A percentile compares a stretch with the other conserved stretches of the same genome.
These are phyloP conservation scores for Helicolenus hilgendorfi DNA, from an alignment of 2,797 vertebrate species.

Conservation along the genomic window DNA sequence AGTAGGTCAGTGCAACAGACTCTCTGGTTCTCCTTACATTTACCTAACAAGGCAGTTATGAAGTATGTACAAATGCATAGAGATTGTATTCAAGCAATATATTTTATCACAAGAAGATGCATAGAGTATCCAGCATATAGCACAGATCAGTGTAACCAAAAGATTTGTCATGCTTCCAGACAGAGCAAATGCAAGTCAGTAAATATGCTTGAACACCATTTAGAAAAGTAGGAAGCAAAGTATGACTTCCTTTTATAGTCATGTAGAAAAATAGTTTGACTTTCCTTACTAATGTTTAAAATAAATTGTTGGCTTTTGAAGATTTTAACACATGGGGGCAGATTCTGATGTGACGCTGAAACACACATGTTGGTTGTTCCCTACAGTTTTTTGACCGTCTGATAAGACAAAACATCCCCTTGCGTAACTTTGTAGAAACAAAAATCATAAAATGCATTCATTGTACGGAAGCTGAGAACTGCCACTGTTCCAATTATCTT, in stretches of 20 bases:
- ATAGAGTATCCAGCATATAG: conserved; percentile 86
- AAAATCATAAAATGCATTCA: conserved; percentile 6
- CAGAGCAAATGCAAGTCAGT: conserved; percentile 58
- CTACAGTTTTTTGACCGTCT: conserved; percentile 1
- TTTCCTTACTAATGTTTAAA: conserved; percentile 63
- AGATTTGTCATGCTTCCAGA: conserved; percentile 75
- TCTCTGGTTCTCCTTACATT: conserved; percentile 56
- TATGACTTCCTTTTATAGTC: conserved; percentile 56
- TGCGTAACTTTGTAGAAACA: conserved; percentile 19
- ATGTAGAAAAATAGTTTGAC: conserved; percentile 78
- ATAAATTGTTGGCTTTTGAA: conserved; percentile 48
- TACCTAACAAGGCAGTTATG: conserved; percentile 88
- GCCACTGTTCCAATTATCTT: neutral
- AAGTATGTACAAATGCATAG: conserved; percentile 91
- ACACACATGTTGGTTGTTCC: neutral
- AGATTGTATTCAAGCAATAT: conserved; percentile 84
- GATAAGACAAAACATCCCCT: conserved; percentile 5
- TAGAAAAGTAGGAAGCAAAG: conserved; percentile 73
- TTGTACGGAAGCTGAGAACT: neutral
- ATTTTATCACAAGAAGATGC: conserved; percentile 84
- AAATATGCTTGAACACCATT: conserved; percentile 61
- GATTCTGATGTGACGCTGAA: conserved; percentile 25
- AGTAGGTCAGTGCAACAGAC: conserved; percentile 60
- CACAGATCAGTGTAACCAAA: conserved; percentile 71
- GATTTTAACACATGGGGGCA: conserved; percentile 22